Evolutionary conservation across 2,113 vertebrate species (phyloP).

Genomic region (Emydura subglobosa): DNA sequence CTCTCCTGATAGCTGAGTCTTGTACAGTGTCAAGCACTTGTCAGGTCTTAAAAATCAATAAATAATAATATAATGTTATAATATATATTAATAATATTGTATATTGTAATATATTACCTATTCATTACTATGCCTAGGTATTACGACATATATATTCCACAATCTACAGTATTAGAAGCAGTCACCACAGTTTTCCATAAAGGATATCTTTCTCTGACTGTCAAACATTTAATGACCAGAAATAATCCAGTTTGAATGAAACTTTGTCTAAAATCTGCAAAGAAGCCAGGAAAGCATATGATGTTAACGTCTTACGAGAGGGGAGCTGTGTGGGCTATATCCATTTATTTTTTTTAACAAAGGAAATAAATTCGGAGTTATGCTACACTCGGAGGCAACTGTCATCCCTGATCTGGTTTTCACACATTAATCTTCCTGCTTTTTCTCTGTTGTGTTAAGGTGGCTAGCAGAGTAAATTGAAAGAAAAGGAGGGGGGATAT

Average conservation of each 20-base stretch:
- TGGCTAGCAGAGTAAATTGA: constrained; percentile 5
- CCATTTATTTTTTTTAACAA: background rate
- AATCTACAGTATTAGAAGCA: background rate
- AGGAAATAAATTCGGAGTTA: constrained; percentile 8
- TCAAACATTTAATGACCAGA: constrained; percentile 7
- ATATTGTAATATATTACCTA: background rate
- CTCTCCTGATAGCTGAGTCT: constrained; percentile 18
- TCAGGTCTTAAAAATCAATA: background rate
- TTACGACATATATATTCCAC: background rate
- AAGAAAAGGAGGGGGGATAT: constrained; percentile 35
- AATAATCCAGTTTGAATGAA: constrained; percentile 10
- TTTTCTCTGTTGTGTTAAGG: constrained; percentile 34
- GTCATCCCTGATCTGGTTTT: constrained; percentile 22
- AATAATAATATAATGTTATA: background rate
- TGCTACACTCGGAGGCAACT: background rate
- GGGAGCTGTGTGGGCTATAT: background rate
- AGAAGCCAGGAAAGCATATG: background rate
- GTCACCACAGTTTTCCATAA: background rate
- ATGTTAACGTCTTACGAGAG: background rate
- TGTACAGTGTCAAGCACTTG: background rate
- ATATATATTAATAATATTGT: constrained; percentile 11
- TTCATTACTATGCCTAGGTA: background rate
- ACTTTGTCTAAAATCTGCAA: constrained; percentile 12
- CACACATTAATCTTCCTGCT: constrained; percentile 1
- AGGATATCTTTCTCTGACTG: constrained; percentile 5